These are phyloP conservation scores for Drosophila prolongata DNA, from an alignment of 2,888 invertebrate genomes.

Conservation along the genomic window DNA sequence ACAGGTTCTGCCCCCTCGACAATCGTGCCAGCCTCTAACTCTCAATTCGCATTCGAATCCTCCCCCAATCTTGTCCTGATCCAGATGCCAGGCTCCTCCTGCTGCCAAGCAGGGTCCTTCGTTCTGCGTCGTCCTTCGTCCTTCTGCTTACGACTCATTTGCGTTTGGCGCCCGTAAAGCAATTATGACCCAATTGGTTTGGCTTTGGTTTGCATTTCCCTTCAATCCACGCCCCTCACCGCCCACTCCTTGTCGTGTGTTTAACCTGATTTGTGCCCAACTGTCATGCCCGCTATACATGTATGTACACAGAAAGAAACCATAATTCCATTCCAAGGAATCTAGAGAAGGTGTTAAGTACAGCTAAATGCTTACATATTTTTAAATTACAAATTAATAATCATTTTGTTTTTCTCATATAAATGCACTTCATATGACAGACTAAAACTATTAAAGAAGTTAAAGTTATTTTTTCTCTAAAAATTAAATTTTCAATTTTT, in stretches of 20 bases:
- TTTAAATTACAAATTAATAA: no score
- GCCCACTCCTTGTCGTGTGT: constrained; percentile 49
- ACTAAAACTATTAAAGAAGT: no score
- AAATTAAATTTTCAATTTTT: no score
- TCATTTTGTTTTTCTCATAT: no score
- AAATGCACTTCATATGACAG: no score
- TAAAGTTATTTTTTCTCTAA: no score
- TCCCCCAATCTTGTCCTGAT: constrained; percentile 16
- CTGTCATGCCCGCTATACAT: constrained; percentile 26
- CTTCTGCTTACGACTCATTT: constrained; percentile 67
- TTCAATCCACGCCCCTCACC: constrained; percentile 5
- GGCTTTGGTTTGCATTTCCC: constrained; percentile 63
- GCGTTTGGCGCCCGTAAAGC: constrained; percentile 73
- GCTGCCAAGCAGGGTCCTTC: not conserved
- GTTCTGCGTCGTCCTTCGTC: constrained; percentile 8
- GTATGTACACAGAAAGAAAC: constrained; percentile 12
- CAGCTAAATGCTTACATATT: no score
- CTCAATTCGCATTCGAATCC: not conserved
- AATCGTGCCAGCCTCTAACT: constrained; percentile 7
- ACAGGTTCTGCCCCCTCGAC: constrained; percentile 16
- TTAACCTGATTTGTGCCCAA: constrained; percentile 70
- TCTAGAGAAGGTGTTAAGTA: not conserved
- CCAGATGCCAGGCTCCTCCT: constrained; percentile 13
- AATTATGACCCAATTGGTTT: constrained; percentile 78
- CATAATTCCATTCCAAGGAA: not conserved